These are phyloP conservation scores for Capromys pilorides DNA, from an alignment of 2,797 vertebrate genomes.

Conservation along the genomic window DNA sequence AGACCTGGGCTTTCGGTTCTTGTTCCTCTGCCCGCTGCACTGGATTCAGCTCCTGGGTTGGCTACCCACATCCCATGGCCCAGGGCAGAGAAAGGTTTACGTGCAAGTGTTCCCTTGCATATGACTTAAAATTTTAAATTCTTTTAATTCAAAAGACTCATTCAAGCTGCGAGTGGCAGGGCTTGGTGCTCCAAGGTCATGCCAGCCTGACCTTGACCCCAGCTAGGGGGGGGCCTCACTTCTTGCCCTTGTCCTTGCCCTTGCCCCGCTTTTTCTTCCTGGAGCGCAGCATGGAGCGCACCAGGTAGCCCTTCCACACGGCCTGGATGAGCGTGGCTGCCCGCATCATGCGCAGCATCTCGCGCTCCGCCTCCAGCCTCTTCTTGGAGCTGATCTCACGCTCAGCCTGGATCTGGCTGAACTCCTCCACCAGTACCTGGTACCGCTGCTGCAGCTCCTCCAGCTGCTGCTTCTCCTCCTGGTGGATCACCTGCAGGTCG, in stretches of 20 bases:
- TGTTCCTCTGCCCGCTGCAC: background rate
- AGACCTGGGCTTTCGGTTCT: background rate
- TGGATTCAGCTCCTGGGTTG: accelerated
- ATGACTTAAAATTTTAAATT: background rate
- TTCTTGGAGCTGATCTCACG: slow-evolving; percentile 81
- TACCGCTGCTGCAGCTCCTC: slow-evolving; percentile 84
- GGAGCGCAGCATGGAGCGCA: slow-evolving; percentile 86
- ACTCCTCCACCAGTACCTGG: slow-evolving; percentile 85
- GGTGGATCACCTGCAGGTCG: slow-evolving; percentile 77
- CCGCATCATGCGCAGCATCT: slow-evolving; percentile 83
- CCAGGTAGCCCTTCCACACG: slow-evolving; percentile 91
- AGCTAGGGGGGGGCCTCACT: background rate
- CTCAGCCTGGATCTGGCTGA: slow-evolving; percentile 88
- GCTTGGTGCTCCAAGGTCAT: background rate
- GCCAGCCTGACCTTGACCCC: background rate
- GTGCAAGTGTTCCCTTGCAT: background rate
- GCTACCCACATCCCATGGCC: accelerated
- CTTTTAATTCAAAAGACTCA: background rate
- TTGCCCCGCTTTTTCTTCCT: slow-evolving; percentile 86
- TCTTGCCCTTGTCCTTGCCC: slow-evolving; percentile 75
- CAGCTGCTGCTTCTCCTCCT: slow-evolving; percentile 86
- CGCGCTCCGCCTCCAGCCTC: slow-evolving; percentile 83
- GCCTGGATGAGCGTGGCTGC: slow-evolving; percentile 90
- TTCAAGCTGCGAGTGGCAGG: accelerated
- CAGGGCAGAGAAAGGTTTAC: background rate